Evolutionary conservation across 23 tunicate genomes (phyloP).

Genomic region (Styela clava): DNA sequence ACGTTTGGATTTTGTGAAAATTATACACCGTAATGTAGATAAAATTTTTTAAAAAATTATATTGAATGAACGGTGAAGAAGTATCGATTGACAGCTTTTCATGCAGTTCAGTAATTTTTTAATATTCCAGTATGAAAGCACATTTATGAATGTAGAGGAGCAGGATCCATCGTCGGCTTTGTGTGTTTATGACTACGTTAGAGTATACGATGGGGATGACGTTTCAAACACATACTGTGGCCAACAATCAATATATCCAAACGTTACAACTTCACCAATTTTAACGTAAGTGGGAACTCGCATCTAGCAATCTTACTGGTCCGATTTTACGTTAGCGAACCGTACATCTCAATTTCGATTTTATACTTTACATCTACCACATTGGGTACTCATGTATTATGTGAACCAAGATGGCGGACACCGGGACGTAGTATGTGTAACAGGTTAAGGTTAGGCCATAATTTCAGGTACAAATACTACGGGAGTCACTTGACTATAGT

Average conservation of each 20-base stretch:
- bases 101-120: background rate
- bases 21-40: background rate
- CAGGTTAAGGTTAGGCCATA: too few relatives aligned
- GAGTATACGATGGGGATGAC: slow-evolving; percentile 5
- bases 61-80: too few relatives aligned
- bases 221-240: background rate
- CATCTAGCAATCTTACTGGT: background rate
- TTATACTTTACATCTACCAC: too few relatives aligned
- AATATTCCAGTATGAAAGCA: background rate
- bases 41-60: too few relatives aligned
- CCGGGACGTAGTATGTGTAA: too few relatives aligned
- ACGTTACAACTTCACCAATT: background rate
- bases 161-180: background rate
- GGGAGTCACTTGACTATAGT: too few relatives aligned
- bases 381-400: too few relatives aligned
- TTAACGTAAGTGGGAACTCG: background rate
- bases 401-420: too few relatives aligned
- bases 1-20: background rate
- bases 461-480: too few relatives aligned
- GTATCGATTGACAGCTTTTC: background rate
- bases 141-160: background rate
- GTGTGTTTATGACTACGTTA: background rate
- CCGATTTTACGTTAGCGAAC: too few relatives aligned
- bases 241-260: background rate
- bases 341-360: too few relatives aligned